These are phyloP conservation scores for Myopa tessellatipennis DNA, from an alignment of 2,888 invertebrate genomes.

Conservation along the genomic window DNA sequence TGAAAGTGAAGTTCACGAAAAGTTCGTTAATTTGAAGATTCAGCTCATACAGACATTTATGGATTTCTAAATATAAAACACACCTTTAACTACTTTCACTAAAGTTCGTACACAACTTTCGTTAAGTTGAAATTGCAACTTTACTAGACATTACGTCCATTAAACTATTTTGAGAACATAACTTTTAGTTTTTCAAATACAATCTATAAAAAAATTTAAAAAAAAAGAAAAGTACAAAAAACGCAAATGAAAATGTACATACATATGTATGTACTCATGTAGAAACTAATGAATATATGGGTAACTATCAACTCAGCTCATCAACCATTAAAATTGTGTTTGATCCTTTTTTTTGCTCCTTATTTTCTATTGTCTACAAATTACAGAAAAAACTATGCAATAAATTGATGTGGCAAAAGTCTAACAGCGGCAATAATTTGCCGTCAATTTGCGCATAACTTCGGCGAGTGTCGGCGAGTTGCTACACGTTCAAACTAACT, in stretches of 20 bases:
- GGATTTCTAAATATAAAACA: no score
- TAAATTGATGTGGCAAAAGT: neutral
- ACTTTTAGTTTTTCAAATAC: no score
- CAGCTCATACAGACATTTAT: no score
- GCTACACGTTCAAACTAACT: neutral
- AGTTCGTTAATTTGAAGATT: neutral
- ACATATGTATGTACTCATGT: no score
- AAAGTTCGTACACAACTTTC: neutral
- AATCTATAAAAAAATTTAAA: no score
- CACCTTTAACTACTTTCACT: no score
- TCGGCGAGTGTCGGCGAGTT: neutral
- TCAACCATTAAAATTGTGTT: no score
- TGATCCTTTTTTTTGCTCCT: neutral
- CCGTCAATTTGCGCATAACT: constrained; percentile 15
- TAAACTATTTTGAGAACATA: neutral
- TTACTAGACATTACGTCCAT: no score
- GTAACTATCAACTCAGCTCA: no score
- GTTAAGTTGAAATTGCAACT: constrained; percentile 17
- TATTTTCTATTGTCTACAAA: neutral
- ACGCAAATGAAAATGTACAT: no score
- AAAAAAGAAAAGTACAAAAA: no score
- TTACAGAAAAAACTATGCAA: neutral
- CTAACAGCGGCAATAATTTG: constrained; percentile 9
- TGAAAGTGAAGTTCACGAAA: neutral
- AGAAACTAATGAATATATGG: no score